Percentiles rank a stretch among this genome's conserved stretches.
Evolutionary conservation across 2,113 vertebrate genomes (phyloP).

Genomic region (Nothocercus julius): DNA sequence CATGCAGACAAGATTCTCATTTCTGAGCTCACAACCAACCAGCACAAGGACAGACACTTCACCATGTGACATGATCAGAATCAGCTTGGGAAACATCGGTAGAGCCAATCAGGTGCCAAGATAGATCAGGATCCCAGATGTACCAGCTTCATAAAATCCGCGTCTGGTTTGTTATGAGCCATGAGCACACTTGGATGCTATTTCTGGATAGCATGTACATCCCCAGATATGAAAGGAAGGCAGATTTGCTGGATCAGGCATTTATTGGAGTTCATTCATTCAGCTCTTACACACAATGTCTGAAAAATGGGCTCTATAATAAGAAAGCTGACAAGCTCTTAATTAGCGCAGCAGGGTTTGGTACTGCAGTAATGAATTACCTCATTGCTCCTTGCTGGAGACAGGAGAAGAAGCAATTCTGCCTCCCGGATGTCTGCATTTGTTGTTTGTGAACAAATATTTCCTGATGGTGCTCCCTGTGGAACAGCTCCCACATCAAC

Average conservation of each 20-base stretch:
- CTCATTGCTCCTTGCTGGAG: background rate
- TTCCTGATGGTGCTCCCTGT: background rate
- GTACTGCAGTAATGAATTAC: background rate
- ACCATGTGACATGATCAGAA: background rate
- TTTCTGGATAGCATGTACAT: background rate
- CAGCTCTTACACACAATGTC: background rate
- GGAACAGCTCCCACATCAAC: background rate
- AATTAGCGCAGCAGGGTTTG: background rate
- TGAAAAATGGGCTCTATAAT: background rate
- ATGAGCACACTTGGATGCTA: background rate
- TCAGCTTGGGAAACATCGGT: background rate
- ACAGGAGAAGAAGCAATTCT: background rate
- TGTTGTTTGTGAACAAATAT: background rate
- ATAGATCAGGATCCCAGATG: background rate
- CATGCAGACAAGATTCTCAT: no score
- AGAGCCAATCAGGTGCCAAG: background rate
- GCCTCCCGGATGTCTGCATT: background rate
- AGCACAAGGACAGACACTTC: no score
- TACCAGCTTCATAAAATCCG: background rate
- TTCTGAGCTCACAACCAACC: no score
- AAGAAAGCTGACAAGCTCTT: background rate
- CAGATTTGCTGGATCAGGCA: background rate
- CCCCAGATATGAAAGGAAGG: background rate
- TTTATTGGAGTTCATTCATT: background rate
- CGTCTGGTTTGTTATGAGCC: background rate